Evolutionary conservation across 2,113 vertebrate genomes (phyloP).

Genomic region (Aegithalos caudatus): DNA sequence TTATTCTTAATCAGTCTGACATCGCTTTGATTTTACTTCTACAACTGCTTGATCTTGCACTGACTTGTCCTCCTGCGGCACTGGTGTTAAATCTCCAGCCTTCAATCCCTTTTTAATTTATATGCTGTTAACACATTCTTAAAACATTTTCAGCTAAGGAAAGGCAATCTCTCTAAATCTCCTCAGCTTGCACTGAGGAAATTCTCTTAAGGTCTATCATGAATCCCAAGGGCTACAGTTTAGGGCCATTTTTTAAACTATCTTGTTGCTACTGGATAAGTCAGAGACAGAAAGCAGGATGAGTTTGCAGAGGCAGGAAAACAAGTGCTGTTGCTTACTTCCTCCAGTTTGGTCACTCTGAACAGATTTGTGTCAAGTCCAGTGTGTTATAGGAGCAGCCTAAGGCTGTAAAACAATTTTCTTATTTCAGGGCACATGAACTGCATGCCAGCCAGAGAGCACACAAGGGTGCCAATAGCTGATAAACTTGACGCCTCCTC

Average conservation of each 20-base stretch:
- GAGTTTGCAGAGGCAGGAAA: background rate
- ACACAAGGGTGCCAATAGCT: background rate
- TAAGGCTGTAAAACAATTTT: background rate
- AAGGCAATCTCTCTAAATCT: background rate
- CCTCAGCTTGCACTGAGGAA: background rate
- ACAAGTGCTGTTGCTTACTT: background rate
- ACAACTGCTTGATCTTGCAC: slow-evolving; percentile 23
- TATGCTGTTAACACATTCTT: background rate
- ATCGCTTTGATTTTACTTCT: slow-evolving; percentile 32
- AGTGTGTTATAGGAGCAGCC: background rate
- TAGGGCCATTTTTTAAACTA: background rate
- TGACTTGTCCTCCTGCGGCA: background rate
- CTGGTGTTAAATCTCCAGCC: background rate
- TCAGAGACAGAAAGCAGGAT: background rate
- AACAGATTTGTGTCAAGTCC: background rate
- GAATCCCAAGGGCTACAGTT: background rate
- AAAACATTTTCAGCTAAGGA: background rate
- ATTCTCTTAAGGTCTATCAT: background rate
- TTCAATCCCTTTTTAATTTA: slow-evolving; percentile 19
- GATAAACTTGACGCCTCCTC: background rate
- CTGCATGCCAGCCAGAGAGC: background rate
- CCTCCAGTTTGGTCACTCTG: background rate
- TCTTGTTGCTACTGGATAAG: background rate
- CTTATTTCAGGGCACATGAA: background rate
- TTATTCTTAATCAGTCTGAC: slow-evolving; percentile 23